Base-by-base conservation (phyloP, 2,888 invertebrate genomes). In the Pandemis corylana region DNA sequence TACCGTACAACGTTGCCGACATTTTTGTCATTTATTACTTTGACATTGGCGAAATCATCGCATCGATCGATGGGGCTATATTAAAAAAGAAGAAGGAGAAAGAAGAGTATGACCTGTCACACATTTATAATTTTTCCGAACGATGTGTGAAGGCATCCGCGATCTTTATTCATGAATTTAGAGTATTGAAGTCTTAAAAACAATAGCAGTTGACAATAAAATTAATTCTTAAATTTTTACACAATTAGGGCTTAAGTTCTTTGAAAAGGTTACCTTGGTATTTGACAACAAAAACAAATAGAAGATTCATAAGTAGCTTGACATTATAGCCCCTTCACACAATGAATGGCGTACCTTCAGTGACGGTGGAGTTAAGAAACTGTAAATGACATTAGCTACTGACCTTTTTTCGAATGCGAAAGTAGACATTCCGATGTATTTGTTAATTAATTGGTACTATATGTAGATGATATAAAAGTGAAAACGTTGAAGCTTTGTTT, bases 281-380 rank as follows among this genome's bases (percentile, higher is more conserved):
- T 56, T 56, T 56, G 20, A 20, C 12, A 15, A 9, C 56, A 56
- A 56, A 56, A 56, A 20, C 56, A 20, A 56, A 20, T 20, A 20
- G 56, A 2, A 9, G 15, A 56, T 20, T 53, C 56, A 56, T 20
- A 56, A 56, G 20, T 9, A 12, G 5, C 53, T 56, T 56, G 56
- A 20, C 56, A 56, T 56, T 56, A 56, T 9, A 20, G 20, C 15
- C 56, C 56, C 56, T 56, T 56, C 56, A 56, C 56, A 56, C 56
- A 56, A 15, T n/a, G 56, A 2, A 15, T 5, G 9, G 56, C 20
- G 9, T 56, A 2, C 15, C 56, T 7, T 15, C 6, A 9, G 1
- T 56, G 56, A 56, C 56, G 20, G 20, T 20, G 20, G 7, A 56
- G 15, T 9, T 56, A 2, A 56, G 51, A 51, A 51, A 51, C 13